Base-by-base conservation (phyloP, 2,113 vertebrate species). In the Felis catus region DNA sequence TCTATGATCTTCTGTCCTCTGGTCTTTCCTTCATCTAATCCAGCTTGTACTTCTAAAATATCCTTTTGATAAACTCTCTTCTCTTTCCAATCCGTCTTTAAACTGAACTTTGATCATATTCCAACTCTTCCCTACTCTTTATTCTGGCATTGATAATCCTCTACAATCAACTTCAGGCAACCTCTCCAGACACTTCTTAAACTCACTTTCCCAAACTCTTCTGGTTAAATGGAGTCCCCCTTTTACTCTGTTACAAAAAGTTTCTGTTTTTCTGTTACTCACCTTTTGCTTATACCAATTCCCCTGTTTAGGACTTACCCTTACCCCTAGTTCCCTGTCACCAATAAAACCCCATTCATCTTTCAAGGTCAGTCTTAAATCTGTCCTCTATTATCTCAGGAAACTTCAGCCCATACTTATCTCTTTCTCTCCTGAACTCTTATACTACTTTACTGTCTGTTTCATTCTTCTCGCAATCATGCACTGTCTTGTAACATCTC, bases 311-410 rank as follows among this genome's bases (percentile, higher is more conserved):
- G 21, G 66, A 82, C 19, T 78, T 80, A 4, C 10, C 7, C 48
- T 4, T 70, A 1, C 15, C 58, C 71, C 27, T 12, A 79, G 18
- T 58, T 11, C 78, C 31, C 48, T 93, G 36, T 5, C 16, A 78
- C 41, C 45, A 89, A 86, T 82, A 91, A 93, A 96, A 91, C 89
- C 27, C 31, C 81, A 89, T 71, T 82, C 18, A 89, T 97, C 58
- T 91, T 85, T 89, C 90, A 91, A 89, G 21, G 55, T 91, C 48
- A 93, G 14, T 86, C 87, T 95, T 41, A 97, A 94, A 53, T 97
- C 5, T 95, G 27, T 91, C 33, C 66, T 95, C 14, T 92, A 63
- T 88, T 80, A 95, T 96, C 51, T 91, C 58, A 78, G 51, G 45
- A 58, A 27, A 70, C 25, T 74, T 70, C 4, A 90, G 7, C 23